Base-by-base conservation (phyloP, 2,113 vertebrate genomes). In the Mola mola region DNA sequence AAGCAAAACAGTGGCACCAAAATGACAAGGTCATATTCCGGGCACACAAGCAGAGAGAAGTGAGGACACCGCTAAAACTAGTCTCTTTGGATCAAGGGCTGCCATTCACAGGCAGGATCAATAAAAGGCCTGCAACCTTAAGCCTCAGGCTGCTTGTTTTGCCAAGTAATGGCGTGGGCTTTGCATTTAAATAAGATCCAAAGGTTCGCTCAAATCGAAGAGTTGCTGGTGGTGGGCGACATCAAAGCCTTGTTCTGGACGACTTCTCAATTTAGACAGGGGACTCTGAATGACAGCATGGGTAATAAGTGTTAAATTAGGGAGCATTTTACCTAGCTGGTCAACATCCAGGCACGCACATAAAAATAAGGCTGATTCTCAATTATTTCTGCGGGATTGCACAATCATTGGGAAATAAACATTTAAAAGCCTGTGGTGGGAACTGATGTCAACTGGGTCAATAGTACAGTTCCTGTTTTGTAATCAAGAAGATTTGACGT, bases 1-100 rank as follows among this genome's bases (percentile, higher is more conserved):
- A 37, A 40, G 7, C 41, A 72, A 60, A 42, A 28, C 37, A 37
- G 13, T 20, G 44, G 19, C 16, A 66, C 11, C 15, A 52, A 66
- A 84, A 80, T 74, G 46, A 75, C 81, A 87, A 86, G 83, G 82
- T 86, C 61, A 57, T 86, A 86, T 89, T 88, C 87, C 20, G 83
- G 66, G 58, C 81, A 88, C 82, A 89, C 47, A 55, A 17, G 52
- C 55, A 22, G 36, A 15, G 58, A 51, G 72, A 64, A 77, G 53
- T 63, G 65, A 82, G 71, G 78, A 72, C 65, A 80, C 80, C 77
- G 72, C 76, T 84, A 81, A 87, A 78, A 72, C 62, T 15, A 68
- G 60, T 70, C 76, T 64, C 66, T 52, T 67, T 50, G 78, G 73
- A 86, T 86, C 73, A 85, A 82, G 60, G 44, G 61, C 75, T 80